phyloP scores from a whole-genome alignment of 2,113 vertebrate genomes.

The Triplophysa rosa region DNA sequence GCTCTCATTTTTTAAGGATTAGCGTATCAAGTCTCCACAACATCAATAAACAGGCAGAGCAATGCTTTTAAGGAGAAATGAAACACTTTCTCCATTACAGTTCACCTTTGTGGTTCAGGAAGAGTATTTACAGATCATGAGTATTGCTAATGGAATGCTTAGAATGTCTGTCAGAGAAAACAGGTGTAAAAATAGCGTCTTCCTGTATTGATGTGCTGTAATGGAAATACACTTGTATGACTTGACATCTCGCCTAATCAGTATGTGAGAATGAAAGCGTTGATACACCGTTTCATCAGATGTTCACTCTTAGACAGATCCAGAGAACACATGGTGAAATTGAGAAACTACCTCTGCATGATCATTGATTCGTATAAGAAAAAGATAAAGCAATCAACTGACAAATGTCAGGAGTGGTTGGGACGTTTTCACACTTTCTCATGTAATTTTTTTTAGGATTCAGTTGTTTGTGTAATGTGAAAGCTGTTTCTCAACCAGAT shows the following conservation, averaged over 20 bases:
- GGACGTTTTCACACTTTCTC: too few relatives aligned
- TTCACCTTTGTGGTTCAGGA: slow-evolving; percentile 38
- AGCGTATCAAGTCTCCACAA: not conserved
- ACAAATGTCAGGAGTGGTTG: too few relatives aligned
- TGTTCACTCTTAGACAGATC: slow-evolving; percentile 4
- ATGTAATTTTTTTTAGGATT: too few relatives aligned
- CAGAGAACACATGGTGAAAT: not conserved
- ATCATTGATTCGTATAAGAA: too few relatives aligned
- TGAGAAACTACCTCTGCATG: not conserved
- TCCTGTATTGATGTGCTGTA: slow-evolving; percentile 15
- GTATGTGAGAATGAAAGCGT: slow-evolving; percentile 8
- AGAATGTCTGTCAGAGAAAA: slow-evolving; percentile 13
- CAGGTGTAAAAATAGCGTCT: not conserved
- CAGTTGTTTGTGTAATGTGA: too few relatives aligned
- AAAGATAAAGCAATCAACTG: too few relatives aligned
- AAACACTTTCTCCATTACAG: slow-evolving; percentile 41
- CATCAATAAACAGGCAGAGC: slow-evolving; percentile 31
- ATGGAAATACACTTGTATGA: slow-evolving; percentile 15
- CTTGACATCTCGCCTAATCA: slow-evolving; percentile 26
- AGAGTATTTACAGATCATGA: slow-evolving; percentile 22
- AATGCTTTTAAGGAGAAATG: slow-evolving; percentile 43
- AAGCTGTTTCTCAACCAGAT: too few relatives aligned
- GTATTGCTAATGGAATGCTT: slow-evolving; percentile 20
- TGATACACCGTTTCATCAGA: slow-evolving; percentile 23
- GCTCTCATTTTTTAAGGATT: slow-evolving; percentile 12